phyloP scores from a whole-genome alignment of 2,888 invertebrate species.

The Caenorhabditis angaria region DNA sequence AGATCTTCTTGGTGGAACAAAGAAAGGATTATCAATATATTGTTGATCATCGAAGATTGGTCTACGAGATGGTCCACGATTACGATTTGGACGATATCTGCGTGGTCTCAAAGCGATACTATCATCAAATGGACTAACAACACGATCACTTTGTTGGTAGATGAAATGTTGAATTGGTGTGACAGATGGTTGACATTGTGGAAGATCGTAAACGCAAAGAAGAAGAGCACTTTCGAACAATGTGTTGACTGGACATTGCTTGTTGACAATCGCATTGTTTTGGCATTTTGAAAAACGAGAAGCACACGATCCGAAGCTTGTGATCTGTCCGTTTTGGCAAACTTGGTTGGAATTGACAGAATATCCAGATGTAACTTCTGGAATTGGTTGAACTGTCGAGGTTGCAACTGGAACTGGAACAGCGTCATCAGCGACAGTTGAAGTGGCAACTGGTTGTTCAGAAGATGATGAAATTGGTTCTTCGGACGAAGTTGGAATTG shows the following conservation, averaged over 20 bases:
- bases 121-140: conserved; percentile 35
- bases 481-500: neutral
- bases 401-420: conserved; percentile 13
- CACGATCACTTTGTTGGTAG: conserved; percentile 8
- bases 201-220: conserved; percentile 51
- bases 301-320: conserved; percentile 40
- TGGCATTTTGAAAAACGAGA: conserved; percentile 40
- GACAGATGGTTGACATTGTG: conserved; percentile 39
- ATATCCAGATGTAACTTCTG: neutral
- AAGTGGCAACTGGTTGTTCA: neutral
- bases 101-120: conserved; percentile 19
- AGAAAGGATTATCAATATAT: conserved; percentile 33
- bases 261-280: conserved; percentile 20
- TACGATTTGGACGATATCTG: conserved; percentile 1
- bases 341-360: conserved; percentile 1
- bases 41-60: neutral
- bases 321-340: conserved; percentile 34
- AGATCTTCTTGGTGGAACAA: conserved; percentile 24
- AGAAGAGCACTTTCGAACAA: conserved; percentile 46
- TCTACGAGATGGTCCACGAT: neutral
- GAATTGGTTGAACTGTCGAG: neutral
- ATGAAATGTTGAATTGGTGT: conserved; percentile 12
- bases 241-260: conserved; percentile 51
- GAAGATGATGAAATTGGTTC: neutral
- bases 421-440: conserved; percentile 9